Percentiles rank a stretch among this genome's conserved stretches.
phyloP scores from a whole-genome alignment of 2,797 vertebrate species.

The Sylvilagus floridanus region DNA sequence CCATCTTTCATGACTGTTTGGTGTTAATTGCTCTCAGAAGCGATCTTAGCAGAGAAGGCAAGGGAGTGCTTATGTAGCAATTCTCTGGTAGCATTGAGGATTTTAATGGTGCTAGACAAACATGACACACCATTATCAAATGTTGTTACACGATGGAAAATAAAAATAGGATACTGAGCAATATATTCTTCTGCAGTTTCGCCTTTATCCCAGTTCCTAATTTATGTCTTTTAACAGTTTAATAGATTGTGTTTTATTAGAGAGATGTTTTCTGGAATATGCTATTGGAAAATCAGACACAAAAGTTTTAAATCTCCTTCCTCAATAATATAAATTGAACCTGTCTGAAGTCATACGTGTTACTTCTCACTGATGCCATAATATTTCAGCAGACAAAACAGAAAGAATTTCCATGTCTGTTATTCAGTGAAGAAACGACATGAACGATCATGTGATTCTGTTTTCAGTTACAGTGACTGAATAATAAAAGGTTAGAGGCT shows the following conservation, averaged over 20 bases:
- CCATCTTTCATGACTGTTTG: slow-evolving; percentile 43
- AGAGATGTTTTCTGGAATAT: slow-evolving; percentile 48
- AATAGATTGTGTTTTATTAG: slow-evolving; percentile 47
- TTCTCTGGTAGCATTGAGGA: slow-evolving; percentile 56
- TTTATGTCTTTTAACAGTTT: slow-evolving; percentile 61
- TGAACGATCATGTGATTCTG: not conserved
- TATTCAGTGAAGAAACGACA: not conserved
- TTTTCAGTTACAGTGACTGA: slow-evolving; percentile 16
- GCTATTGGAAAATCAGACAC: slow-evolving; percentile 5
- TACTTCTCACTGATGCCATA: not conserved
- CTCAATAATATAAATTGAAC: not conserved
- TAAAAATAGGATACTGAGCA: slow-evolving; percentile 58
- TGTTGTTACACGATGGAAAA: slow-evolving; percentile 68
- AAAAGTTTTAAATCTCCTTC: slow-evolving; percentile 46
- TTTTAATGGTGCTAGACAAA: slow-evolving; percentile 72
- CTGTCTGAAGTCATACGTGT: not conserved
- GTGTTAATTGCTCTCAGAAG: slow-evolving; percentile 70
- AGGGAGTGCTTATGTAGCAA: slow-evolving; percentile 59
- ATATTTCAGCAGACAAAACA: slow-evolving; percentile 16
- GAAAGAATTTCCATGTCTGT: slow-evolving; percentile 17
- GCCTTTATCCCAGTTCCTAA: slow-evolving; percentile 63
- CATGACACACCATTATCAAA: slow-evolving; percentile 71
- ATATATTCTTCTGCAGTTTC: slow-evolving; percentile 48
- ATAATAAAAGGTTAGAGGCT: slow-evolving; percentile 54
- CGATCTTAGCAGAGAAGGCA: slow-evolving; percentile 60